Percentiles rank a stretch among this genome's conserved stretches.
Conservation (phyloP, 2,113 vertebrate genomes). For the Corythaeola cristata region DNA sequence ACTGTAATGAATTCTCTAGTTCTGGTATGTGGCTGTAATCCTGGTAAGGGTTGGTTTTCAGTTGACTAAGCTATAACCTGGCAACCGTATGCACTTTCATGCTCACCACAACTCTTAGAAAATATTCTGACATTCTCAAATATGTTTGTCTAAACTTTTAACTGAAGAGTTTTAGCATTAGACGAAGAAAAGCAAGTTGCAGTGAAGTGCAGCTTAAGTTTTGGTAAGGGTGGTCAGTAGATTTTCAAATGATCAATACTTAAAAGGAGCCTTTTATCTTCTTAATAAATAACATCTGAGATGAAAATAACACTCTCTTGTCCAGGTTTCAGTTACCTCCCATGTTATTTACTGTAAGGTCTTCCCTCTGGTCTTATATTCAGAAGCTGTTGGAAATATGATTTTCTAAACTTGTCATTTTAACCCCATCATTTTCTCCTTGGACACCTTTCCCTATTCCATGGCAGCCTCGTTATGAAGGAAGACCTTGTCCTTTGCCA, state of each 20-base stretch:
- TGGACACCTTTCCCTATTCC: not conserved
- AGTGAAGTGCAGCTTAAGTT: not conserved
- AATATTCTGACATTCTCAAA: not conserved
- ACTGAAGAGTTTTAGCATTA: not conserved
- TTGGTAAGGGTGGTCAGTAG: not conserved
- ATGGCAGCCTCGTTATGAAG: rapidly evolving
- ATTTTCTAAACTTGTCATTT: not conserved
- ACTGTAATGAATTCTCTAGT: not conserved
- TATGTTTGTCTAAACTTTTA: not conserved
- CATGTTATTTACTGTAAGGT: not conserved
- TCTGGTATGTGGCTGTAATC: conserved; percentile 14
- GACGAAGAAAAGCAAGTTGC: not conserved
- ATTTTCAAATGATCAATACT: not conserved
- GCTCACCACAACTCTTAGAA: not conserved
- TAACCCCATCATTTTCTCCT: not conserved
- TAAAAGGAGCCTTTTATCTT: not conserved
- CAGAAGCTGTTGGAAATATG: not conserved
- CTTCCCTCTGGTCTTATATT: not conserved
- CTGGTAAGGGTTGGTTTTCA: not conserved
- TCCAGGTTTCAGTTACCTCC: not conserved
- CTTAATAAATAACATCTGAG: not conserved
- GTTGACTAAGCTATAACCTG: not conserved
- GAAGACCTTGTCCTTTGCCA: not conserved
- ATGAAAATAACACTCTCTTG: not conserved
- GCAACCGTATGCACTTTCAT: not conserved